These are phyloP conservation scores for Columba livia DNA, from an alignment of 2,113 vertebrate genomes.

Conservation along the genomic window DNA sequence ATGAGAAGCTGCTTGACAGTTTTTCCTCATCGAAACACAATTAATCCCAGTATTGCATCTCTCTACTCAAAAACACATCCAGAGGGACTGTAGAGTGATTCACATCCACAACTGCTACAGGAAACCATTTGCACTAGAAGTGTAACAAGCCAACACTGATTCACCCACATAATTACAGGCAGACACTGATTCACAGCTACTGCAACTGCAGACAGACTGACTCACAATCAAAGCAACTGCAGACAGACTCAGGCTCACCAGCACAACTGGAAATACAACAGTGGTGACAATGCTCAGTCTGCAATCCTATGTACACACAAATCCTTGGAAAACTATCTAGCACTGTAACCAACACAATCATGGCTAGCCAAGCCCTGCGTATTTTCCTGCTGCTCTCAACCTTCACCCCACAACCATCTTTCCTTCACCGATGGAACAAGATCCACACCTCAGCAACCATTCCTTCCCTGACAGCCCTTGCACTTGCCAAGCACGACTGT, in stretches of 20 bases:
- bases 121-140: slow-evolving; percentile 55
- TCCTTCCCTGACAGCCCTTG: neutral
- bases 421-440: neutral
- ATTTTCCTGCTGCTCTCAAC: neutral
- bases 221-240: slow-evolving; percentile 62
- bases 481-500: neutral
- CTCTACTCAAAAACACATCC: slow-evolving; percentile 49
- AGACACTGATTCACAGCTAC: slow-evolving; percentile 64
- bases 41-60: slow-evolving; percentile 43
- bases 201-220: slow-evolving; percentile 62
- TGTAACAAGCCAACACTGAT: slow-evolving; percentile 64
- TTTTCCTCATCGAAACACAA: slow-evolving; percentile 58
- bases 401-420: slow-evolving; percentile 5
- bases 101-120: slow-evolving; percentile 44
- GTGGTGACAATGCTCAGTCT: neutral
- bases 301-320: neutral
- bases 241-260: slow-evolving; percentile 35
- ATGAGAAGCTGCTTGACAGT: slow-evolving; percentile 4
- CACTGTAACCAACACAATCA: neutral
- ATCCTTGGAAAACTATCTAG: neutral
- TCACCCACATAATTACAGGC: slow-evolving; percentile 59
- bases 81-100: slow-evolving; percentile 52
- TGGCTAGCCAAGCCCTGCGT: accelerated
- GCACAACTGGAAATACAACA: slow-evolving; percentile 38
- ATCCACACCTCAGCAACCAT: neutral